These are phyloP conservation scores for Hypotaenidia okinawae DNA, from an alignment of 2,797 vertebrate species.

Conservation along the genomic window DNA sequence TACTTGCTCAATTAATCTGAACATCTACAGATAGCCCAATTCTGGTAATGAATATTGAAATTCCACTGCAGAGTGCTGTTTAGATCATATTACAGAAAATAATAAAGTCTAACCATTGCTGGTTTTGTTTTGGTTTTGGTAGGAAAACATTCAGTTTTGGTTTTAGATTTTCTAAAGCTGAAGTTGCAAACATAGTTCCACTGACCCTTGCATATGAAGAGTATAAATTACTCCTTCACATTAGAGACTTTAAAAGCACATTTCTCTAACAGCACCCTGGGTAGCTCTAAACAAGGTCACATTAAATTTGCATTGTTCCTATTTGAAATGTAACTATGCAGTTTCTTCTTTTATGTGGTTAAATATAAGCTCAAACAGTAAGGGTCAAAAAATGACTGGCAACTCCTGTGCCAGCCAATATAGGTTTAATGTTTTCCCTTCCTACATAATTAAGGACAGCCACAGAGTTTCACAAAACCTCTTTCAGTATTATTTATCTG, in stretches of 20 bases:
- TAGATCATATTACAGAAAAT: conserved; percentile 21
- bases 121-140: neutral
- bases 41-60: neutral
- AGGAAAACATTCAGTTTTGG: neutral
- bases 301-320: conserved; percentile 54
- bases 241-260: neutral
- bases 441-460: neutral
- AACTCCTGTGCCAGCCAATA: neutral
- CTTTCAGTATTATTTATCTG: neutral
- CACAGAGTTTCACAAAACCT: neutral
- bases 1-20: neutral
- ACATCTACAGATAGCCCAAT: neutral
- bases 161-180: neutral
- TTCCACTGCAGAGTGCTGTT: neutral
- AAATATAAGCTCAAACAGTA: neutral
- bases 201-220: neutral
- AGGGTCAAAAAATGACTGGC: neutral
- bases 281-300: conserved; percentile 51
- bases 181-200: neutral
- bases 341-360: conserved; percentile 9
- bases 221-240: neutral
- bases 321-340: conserved; percentile 27
- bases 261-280: neutral
- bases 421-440: neutral
- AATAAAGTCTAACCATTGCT: neutral